Base-by-base conservation (phyloP, 2,888 invertebrate genomes). In the Leistus spinibarbis region DNA sequence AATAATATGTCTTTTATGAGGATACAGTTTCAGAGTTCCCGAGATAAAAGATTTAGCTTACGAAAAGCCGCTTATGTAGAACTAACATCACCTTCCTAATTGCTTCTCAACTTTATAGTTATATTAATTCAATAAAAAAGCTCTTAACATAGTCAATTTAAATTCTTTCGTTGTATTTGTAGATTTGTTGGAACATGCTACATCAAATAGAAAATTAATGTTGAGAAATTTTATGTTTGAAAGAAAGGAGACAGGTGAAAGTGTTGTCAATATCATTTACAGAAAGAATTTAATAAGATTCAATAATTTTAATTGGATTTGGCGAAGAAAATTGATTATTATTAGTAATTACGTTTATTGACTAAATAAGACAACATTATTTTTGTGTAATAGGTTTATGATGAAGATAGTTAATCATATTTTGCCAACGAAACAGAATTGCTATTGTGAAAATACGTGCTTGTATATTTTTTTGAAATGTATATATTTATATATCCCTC, bases 71-170 rank as follows among this genome's bases (percentile, higher is more conserved):
- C 3, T 40, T 13, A n/a, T 53, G 9, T 13, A 7, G 9, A 53
- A 53, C 53, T 53, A 10, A 57, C 57, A 57, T 57, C 57, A 19
- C 40, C 57, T 57, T 70, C 62, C 70, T 70, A 70, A 70, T 70
- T 63, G 54, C 17, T 57, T 17, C 57, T 20, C n/a, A 53, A 63
- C 16, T 70, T 70, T 70, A 70, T 70, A 63, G 70, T 54, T 70
- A 63, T 70, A 70, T 70, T 70, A 70, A 70, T 63, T 63, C 70
- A 70, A 70, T 70, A 70, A 70, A 70, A 70, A 70, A 70, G 27
- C 70, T 70, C 70, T 70, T 70, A 70, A 40, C 69, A 54, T 69
- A 60, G 53, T 53, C 13, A 53, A 53, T 57, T 57, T 57, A 4
- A 0, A 57, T 57, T 57, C 57, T 57, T 57, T 57, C 20, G n/a